phyloP scores from a whole-genome alignment of 2,113 vertebrate species.

The Bujurquina vittata region DNA sequence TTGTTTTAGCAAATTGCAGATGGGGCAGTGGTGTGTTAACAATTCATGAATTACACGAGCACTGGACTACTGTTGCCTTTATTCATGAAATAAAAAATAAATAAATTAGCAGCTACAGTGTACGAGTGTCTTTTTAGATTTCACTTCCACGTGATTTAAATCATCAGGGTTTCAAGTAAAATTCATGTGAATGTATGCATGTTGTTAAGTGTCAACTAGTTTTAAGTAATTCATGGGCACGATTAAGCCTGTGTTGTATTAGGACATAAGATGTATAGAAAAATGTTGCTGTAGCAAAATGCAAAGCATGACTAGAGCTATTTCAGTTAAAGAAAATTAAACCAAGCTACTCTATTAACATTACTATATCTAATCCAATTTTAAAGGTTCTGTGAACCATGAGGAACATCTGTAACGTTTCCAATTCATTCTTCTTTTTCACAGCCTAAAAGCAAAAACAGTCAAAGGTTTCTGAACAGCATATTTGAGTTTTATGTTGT shows the following conservation, averaged over 20 bases:
- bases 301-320: not conserved
- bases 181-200: not conserved
- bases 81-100: not conserved
- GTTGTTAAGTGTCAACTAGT: not conserved
- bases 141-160: not conserved
- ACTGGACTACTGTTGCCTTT: not conserved
- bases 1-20: constrained; percentile 15
- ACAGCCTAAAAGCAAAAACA: constrained; percentile 19
- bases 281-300: not conserved
- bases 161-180: not conserved
- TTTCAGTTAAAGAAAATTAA: not conserved
- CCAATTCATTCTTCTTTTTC: constrained; percentile 9
- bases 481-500: not conserved
- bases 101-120: not conserved
- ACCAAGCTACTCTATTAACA: not conserved
- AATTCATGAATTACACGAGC: constrained; percentile 1
- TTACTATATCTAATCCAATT: not conserved
- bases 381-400: not conserved
- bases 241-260: not conserved
- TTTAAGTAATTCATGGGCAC: not conserved
- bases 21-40: constrained; percentile 31
- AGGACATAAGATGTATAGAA: not conserved
- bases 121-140: not conserved
- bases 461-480: constrained; percentile 50
- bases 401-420: constrained; percentile 16